Evolutionary conservation across 2,797 vertebrate species (phyloP).

Genomic region (Craterocephalus amniculus): DNA sequence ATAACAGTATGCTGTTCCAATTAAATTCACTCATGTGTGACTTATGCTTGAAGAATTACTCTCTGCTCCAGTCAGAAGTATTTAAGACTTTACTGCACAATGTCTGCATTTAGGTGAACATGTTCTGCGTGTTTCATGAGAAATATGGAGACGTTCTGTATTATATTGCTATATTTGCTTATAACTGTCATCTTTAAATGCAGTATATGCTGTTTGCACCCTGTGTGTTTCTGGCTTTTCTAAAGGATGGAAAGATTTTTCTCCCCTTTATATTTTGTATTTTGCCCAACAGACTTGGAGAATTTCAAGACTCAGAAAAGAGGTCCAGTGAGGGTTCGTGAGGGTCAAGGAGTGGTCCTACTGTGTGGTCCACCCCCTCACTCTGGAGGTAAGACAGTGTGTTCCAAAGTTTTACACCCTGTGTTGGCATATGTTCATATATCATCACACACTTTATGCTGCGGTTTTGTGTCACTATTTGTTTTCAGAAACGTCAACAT

Average conservation of each 20-base stretch:
- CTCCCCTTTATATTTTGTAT: constrained; percentile 53
- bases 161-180: constrained; percentile 18
- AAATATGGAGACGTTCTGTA: constrained; percentile 37
- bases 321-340: constrained; percentile 93
- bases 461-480: neutral
- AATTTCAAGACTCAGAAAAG: constrained; percentile 93
- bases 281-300: constrained; percentile 87
- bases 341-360: constrained; percentile 95
- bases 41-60: constrained; percentile 82
- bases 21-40: constrained; percentile 83
- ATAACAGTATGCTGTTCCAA: constrained; percentile 81
- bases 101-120: constrained; percentile 62
- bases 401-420: neutral
- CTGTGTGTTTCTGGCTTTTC: constrained; percentile 36
- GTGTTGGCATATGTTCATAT: neutral
- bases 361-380: constrained; percentile 92
- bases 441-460: neutral
- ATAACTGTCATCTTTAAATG: constrained; percentile 34
- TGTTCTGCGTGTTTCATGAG: constrained; percentile 26
- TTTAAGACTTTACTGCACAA: constrained; percentile 56
- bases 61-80: constrained; percentile 71
- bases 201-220: constrained; percentile 16
- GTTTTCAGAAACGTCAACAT: constrained; percentile 1
- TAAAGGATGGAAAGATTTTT: constrained; percentile 29
- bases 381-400: constrained; percentile 87